These are phyloP conservation scores for Drosophila carrolli DNA, from an alignment of 1,140 invertebrate genomes.

Conservation along the genomic window DNA sequence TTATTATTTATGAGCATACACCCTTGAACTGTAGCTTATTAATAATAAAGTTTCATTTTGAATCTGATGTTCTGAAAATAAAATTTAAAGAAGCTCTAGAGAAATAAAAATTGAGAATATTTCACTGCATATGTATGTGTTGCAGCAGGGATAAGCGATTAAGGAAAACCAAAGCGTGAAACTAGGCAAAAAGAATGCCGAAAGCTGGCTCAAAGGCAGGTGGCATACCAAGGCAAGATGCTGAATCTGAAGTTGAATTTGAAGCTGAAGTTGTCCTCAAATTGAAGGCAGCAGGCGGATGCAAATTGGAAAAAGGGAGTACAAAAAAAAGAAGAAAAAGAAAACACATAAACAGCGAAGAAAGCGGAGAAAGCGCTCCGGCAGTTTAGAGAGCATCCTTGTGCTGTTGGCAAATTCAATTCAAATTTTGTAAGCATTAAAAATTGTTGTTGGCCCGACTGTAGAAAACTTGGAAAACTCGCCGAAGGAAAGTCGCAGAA, in stretches of 20 bases:
- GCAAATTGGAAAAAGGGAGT: conserved; percentile 57
- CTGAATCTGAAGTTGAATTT: conserved; percentile 46
- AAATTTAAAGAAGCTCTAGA: not conserved
- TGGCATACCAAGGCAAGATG: conserved; percentile 8
- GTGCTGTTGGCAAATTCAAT: conserved; percentile 77
- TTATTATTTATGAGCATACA: too few relatives aligned
- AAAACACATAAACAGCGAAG: conserved; percentile 31
- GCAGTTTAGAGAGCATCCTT: conserved; percentile 63
- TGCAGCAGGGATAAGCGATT: conserved; percentile 65
- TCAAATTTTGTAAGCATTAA: conserved; percentile 83
- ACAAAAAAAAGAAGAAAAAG: not conserved
- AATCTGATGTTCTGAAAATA: not conserved
- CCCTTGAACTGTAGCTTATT: too few relatives aligned
- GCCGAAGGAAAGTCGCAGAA: conserved; percentile 48
- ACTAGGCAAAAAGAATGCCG: conserved; percentile 50
- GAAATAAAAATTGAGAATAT: not conserved
- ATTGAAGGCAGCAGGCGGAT: conserved; percentile 63
- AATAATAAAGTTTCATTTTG: too few relatives aligned
- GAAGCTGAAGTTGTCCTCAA: conserved; percentile 55
- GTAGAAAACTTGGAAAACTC: conserved; percentile 76
- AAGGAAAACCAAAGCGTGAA: conserved; percentile 70
- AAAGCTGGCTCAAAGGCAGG: conserved; percentile 27
- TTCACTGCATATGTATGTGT: conserved; percentile 9
- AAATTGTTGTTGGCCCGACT: conserved; percentile 47
- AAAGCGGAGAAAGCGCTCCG: conserved; percentile 37